phyloP scores from a whole-genome alignment of 2,888 invertebrate genomes.

The Abrostola triplasia region DNA sequence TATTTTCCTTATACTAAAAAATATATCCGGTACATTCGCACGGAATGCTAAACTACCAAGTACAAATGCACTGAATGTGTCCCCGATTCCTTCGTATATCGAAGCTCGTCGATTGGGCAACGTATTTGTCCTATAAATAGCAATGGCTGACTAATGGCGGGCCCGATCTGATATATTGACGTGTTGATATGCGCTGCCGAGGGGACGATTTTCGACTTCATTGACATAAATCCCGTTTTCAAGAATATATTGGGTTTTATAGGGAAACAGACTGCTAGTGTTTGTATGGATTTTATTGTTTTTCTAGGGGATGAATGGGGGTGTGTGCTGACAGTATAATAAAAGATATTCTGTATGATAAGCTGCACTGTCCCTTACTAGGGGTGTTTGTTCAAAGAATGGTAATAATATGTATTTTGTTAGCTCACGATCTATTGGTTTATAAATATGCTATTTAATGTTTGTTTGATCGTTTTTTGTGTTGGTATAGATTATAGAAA shows the following conservation, averaged over 20 bases:
- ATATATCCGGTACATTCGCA: neutral
- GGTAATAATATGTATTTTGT: slow-evolving; percentile 15
- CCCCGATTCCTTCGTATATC: slow-evolving; percentile 38
- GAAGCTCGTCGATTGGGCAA: slow-evolving; percentile 54
- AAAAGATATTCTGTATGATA: slow-evolving; percentile 44
- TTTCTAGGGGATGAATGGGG: slow-evolving; percentile 47
- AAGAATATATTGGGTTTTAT: slow-evolving; percentile 64
- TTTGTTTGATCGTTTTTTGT: too few species aligned
- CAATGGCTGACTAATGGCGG: slow-evolving; percentile 72
- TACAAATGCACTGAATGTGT: slow-evolving; percentile 38
- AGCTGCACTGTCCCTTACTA: slow-evolving; percentile 14
- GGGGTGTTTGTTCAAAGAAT: slow-evolving; percentile 8
- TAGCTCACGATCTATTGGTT: slow-evolving; percentile 1
- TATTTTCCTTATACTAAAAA: too few species aligned
- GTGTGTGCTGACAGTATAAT: slow-evolving; percentile 32
- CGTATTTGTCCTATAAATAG: slow-evolving; percentile 70
- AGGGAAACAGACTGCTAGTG: slow-evolving; percentile 56
- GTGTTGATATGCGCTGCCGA: slow-evolving; percentile 72
- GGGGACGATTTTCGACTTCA: slow-evolving; percentile 67
- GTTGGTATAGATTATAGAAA: too few species aligned
- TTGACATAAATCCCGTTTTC: slow-evolving; percentile 67
- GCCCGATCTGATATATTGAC: slow-evolving; percentile 73
- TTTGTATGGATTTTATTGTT: slow-evolving; percentile 56
- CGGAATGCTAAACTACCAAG: slow-evolving; percentile 3
- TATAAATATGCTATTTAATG: neutral